phyloP scores from a whole-genome alignment of 2,113 vertebrate species.

The Brachyhypopomus occidentalis region DNA sequence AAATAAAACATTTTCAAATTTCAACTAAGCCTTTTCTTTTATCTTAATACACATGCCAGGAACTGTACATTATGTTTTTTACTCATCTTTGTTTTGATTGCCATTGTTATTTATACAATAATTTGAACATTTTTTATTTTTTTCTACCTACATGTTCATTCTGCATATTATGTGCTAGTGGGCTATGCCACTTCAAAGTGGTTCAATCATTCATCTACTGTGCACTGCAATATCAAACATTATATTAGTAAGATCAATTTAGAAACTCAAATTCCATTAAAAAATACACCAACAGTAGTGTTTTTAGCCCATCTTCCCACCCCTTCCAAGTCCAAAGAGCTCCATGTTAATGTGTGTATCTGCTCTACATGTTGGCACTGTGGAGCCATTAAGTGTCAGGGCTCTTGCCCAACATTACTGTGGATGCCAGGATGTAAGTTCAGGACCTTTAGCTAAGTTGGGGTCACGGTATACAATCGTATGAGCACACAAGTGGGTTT shows the following conservation, averaged over 20 bases:
- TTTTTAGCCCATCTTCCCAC: neutral
- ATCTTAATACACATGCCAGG: no score
- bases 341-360: neutral
- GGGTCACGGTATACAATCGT: conserved; percentile 61
- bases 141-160: conserved; percentile 14
- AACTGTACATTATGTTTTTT: neutral
- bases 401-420: conserved; percentile 42
- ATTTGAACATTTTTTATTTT: neutral
- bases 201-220: neutral
- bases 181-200: neutral
- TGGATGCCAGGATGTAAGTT: conserved; percentile 59
- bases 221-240: conserved; percentile 20
- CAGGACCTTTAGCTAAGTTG: conserved; percentile 55
- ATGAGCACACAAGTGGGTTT: conserved; percentile 65
- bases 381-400: conserved; percentile 17
- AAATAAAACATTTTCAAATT: neutral
- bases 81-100: neutral
- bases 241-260: conserved; percentile 18
- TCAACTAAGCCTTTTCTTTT: neutral
- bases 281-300: neutral
- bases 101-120: neutral
- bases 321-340: conserved; percentile 1
- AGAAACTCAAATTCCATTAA: neutral
- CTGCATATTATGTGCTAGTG: neutral
- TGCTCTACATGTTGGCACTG: conserved; percentile 21